Evolutionary conservation across 2,797 vertebrate genomes (phyloP).

Genomic region (Fringilla coelebs): DNA sequence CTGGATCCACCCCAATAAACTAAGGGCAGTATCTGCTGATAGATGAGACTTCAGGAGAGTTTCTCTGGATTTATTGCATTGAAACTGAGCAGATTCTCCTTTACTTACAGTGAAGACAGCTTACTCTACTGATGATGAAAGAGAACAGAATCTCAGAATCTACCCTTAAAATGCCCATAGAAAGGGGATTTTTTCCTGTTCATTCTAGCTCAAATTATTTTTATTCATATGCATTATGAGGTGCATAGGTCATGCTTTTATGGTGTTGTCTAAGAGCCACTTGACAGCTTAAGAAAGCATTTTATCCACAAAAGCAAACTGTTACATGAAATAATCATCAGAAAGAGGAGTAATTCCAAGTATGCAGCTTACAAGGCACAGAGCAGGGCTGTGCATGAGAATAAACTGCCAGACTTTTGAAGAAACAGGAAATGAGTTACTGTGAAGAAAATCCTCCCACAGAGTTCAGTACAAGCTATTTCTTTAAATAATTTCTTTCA

Average conservation of each 20-base stretch:
- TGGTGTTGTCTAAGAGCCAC: neutral
- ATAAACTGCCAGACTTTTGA: neutral
- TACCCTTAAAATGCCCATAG: neutral
- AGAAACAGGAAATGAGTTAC: neutral
- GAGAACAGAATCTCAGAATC: constrained; percentile 1
- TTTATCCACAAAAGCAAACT: constrained; percentile 28
- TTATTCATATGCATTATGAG: neutral
- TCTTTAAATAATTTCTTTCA: neutral
- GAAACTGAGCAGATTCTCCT: neutral
- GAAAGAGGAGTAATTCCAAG: neutral
- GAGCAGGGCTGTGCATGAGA: neutral
- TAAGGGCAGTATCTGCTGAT: neutral
- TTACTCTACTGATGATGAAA: neutral
- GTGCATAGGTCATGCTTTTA: neutral
- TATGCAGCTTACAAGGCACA: neutral
- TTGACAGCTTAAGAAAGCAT: constrained; percentile 20
- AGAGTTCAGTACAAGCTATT: neutral
- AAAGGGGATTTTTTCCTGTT: neutral
- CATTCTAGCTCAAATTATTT: neutral
- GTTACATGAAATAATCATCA: neutral
- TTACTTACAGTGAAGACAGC: neutral
- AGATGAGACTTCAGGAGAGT: neutral
- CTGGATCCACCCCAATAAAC: neutral
- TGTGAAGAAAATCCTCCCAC: neutral
- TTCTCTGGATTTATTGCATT: neutral